Conservation (phyloP, 92 coral and sea anemone genomes). For the Actinostola sp. region DNA sequence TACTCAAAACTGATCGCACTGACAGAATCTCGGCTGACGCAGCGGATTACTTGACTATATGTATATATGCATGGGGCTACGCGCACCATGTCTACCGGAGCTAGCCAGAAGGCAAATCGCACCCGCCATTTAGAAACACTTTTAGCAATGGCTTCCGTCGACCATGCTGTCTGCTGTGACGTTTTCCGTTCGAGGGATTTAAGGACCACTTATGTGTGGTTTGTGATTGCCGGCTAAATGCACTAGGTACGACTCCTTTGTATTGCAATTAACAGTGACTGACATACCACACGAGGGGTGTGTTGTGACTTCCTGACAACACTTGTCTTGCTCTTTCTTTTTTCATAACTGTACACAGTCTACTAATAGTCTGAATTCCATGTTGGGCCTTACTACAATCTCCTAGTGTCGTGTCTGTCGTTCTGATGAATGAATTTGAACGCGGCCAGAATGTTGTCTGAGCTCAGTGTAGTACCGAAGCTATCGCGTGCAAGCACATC, state of each 20-base stretch:
- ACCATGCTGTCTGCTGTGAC: background rate
- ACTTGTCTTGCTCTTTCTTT: background rate
- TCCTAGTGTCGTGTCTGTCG: background rate
- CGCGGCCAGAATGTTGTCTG: too few species aligned
- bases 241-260: background rate
- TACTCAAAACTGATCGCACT: constrained; percentile 16
- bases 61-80: background rate
- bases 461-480: too few species aligned
- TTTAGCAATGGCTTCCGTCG: too few species aligned
- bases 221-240: constrained; percentile 5
- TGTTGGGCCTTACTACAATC: too few species aligned
- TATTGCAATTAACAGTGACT: background rate
- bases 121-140: too few species aligned
- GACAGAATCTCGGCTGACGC: background rate
- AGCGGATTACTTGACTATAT: background rate
- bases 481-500: too few species aligned
- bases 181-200: constrained; percentile 19
- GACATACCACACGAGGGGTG: background rate
- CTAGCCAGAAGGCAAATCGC: background rate
- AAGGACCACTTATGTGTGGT: constrained; percentile 14
- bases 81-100: background rate
- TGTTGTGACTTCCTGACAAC: background rate
- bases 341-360: constrained; percentile 8
- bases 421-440: too few species aligned
- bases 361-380: too few species aligned